Conservation (phyloP, 2,797 vertebrate species). For the Amphiprion clarkii region DNA sequence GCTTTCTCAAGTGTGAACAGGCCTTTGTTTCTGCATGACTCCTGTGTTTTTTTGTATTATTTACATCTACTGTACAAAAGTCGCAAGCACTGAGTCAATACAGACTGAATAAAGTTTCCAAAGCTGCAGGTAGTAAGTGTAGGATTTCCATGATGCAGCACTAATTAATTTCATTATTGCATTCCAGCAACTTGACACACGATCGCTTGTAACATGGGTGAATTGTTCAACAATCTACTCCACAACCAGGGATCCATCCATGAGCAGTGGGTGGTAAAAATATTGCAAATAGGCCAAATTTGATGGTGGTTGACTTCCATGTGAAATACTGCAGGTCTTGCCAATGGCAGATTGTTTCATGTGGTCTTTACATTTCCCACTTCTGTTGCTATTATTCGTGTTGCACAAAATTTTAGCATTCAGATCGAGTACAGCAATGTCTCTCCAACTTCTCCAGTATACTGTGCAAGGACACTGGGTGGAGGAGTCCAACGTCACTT, state of each 20-base stretch:
- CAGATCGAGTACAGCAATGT: not conserved
- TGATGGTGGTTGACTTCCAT: not conserved
- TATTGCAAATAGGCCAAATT: not conserved
- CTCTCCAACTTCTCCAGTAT: not conserved
- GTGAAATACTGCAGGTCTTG: conserved; percentile 6
- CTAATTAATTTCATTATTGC: conserved; percentile 36
- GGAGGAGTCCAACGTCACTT: not conserved
- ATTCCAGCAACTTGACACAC: conserved; percentile 29
- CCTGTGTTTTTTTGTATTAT: conserved; percentile 54
- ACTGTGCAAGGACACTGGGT: conserved; percentile 22
- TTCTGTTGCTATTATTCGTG: conserved; percentile 18
- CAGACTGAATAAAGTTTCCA: conserved; percentile 45
- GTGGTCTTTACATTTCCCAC: not conserved
- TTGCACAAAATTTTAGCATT: conserved; percentile 12
- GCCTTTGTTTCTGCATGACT: conserved; percentile 46
- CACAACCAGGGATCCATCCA: not conserved
- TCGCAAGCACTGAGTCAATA: conserved; percentile 51
- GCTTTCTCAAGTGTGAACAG: conserved; percentile 43
- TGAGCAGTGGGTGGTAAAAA: not conserved
- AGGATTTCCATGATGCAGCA: conserved; percentile 57
- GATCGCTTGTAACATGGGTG: not conserved
- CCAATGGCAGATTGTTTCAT: conserved; percentile 5
- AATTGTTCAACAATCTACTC: no score
- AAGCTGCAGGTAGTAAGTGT: conserved; percentile 69
- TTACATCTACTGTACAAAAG: conserved; percentile 79